Evolutionary conservation across 2,797 vertebrate species (phyloP).

Genomic region (Bryconaethiops microstoma): DNA sequence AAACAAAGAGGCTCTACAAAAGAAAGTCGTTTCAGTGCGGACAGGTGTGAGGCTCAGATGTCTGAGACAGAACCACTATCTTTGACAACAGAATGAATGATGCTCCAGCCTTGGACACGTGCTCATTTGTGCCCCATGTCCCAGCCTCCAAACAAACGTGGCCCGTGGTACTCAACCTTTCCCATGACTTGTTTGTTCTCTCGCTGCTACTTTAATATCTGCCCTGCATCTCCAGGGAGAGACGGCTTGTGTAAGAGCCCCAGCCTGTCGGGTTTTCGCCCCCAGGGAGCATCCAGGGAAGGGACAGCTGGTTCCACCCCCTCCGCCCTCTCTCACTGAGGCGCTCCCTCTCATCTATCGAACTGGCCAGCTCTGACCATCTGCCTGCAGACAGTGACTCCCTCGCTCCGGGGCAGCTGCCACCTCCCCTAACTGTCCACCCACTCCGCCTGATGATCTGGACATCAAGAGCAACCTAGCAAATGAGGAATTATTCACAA

Average conservation of each 20-base stretch:
- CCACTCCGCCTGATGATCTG: slow-evolving; percentile 13
- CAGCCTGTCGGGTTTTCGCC: slow-evolving; percentile 47
- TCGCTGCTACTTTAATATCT: slow-evolving; percentile 43
- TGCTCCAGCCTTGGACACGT: not conserved
- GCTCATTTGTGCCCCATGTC: slow-evolving; percentile 53
- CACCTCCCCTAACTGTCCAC: slow-evolving; percentile 16
- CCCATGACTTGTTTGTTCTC: slow-evolving; percentile 62
- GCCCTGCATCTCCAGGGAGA: slow-evolving; percentile 48
- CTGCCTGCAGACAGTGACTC: slow-evolving; percentile 64
- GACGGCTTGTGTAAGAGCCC: slow-evolving; percentile 49
- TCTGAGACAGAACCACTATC: slow-evolving; percentile 12
- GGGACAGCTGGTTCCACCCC: slow-evolving; percentile 73
- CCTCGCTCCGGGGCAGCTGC: slow-evolving; percentile 60
- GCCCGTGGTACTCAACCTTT: slow-evolving; percentile 46
- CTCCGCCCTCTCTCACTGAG: slow-evolving; percentile 15
- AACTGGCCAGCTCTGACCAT: slow-evolving; percentile 76
- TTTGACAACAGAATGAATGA: slow-evolving; percentile 27
- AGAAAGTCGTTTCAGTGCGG: slow-evolving; percentile 23
- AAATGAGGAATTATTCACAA: not conserved
- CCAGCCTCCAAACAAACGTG: slow-evolving; percentile 39
- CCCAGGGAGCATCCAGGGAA: slow-evolving; percentile 51
- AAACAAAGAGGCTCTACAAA: slow-evolving; percentile 16
- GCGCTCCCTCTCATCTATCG: slow-evolving; percentile 36
- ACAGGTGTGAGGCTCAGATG: slow-evolving; percentile 41
- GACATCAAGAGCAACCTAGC: not conserved